Base-by-base conservation (phyloP, 35 echinoderm and acorn worm species). In the Lytechinus pictus region DNA sequence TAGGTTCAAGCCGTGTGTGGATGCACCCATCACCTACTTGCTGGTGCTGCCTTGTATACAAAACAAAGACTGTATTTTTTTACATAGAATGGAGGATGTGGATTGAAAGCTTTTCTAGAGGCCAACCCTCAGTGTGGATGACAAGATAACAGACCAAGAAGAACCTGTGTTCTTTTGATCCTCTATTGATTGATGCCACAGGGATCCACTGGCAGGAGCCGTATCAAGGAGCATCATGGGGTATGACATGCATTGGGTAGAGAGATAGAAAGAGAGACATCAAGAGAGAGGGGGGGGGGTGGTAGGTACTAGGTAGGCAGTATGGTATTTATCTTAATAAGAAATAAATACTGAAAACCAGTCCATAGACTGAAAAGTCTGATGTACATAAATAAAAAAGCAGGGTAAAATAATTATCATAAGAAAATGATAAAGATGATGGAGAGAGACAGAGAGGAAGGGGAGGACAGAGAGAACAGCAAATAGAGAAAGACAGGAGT, bases 111-210 rank as follows among this genome's bases (percentile, higher is more conserved):
- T 79, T 79, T 79, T 24, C 66, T 79, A n/a, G 16, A 79, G 66
- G 66, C 66, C 66, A 79, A 24, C 66, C 66, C 24, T 79, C 21
- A 79, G 66, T 79, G 66, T 79, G 66, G 66, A 79, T 79, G 66
- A 24, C 66, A 79, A 79, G 66, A 79, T 79, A 79, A 79, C 66
- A 79, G 66, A 79, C 66, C 66, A 79, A 24, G 66, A 24, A 79
- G 56, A 72, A 79, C 66, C 66, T 79, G 66, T 79, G 66, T 79
- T 79, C 66, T 79, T 72, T 79, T 79, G 66, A 79, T 79, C 66
- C 66, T 24, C 3, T 24, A 79, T 79, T 24, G 66, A 79, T 79
- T 79, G 66, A 24, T 79, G 66, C 66, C 66, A 79, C 66, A 79
- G 66, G 66, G 66, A 24, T 24, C 66, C 66, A 79, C 6, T 79